Conservation (phyloP, 2,113 vertebrate genomes). For the Gallinago jamesoni region DNA sequence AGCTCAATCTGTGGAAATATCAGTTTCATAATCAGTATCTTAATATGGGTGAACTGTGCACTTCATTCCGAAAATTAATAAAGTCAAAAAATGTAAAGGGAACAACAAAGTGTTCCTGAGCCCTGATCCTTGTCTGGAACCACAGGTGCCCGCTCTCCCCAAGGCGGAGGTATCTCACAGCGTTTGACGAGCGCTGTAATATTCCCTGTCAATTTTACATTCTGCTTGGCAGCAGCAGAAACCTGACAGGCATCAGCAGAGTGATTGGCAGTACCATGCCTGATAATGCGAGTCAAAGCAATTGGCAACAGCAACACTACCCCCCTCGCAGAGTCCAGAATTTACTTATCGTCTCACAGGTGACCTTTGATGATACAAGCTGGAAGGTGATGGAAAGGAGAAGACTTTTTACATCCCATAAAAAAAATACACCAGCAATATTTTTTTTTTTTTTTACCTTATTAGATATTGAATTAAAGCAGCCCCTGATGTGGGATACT, state of each 20-base stretch:
- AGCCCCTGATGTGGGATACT: background rate
- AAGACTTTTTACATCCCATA: background rate
- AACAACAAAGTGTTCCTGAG: constrained; percentile 36
- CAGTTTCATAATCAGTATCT: background rate
- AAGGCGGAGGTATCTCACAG: constrained; percentile 63
- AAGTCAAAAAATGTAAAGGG: background rate
- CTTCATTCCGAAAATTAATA: background rate
- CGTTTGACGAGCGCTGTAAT: constrained; percentile 17
- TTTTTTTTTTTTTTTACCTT: background rate
- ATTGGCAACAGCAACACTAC: constrained; percentile 56
- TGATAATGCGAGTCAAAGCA: constrained; percentile 67
- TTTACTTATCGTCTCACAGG: constrained; percentile 35
- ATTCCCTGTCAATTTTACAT: constrained; percentile 72
- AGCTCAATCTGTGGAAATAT: constrained; percentile 9
- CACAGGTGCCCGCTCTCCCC: constrained; percentile 65
- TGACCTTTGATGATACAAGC: constrained; percentile 59
- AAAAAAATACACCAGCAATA: background rate
- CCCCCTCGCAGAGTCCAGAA: constrained; percentile 54
- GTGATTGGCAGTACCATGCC: constrained; percentile 68
- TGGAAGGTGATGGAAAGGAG: constrained; percentile 26
- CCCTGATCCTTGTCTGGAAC: constrained; percentile 54
- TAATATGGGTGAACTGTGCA: background rate
- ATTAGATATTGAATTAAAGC: background rate
- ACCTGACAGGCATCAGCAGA: constrained; percentile 66
- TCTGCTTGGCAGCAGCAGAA: constrained; percentile 59